A percentile compares a stretch with the other conserved stretches of the same genome.
phyloP scores from a whole-genome alignment of 2,113 vertebrate species.

The Salvelinus fontinalis region DNA sequence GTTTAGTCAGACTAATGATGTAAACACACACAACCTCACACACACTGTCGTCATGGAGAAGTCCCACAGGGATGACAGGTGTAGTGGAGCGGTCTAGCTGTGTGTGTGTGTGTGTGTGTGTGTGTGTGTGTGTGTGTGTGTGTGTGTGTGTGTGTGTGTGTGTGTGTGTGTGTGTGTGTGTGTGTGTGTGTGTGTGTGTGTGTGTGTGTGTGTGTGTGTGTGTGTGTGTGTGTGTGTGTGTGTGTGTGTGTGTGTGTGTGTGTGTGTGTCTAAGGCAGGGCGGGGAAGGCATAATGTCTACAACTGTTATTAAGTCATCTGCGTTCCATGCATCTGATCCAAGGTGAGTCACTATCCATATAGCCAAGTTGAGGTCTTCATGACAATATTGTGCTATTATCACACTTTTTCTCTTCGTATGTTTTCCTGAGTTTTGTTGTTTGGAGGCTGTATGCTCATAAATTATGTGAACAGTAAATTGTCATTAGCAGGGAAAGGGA shows the following conservation, averaged over 20 bases:
- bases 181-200: not conserved
- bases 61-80: too few species aligned
- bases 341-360: not conserved
- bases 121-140: not conserved
- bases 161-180: not conserved
- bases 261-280: not conserved
- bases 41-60: not conserved
- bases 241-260: not conserved
- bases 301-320: not conserved
- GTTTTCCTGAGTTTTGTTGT: not conserved
- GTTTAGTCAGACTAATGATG: not conserved
- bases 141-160: not conserved
- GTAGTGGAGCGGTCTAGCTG: not conserved
- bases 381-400: not conserved
- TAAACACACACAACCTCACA: not conserved
- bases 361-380: not conserved
- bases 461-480: conserved; percentile 1
- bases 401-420: not conserved
- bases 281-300: not conserved
- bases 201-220: not conserved
- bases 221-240: not conserved
- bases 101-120: not conserved
- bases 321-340: not conserved
- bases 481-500: not conserved
- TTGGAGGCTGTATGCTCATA: not conserved